These are phyloP conservation scores for Dryobota labecula DNA, from an alignment of 2,888 invertebrate species.

Conservation along the genomic window DNA sequence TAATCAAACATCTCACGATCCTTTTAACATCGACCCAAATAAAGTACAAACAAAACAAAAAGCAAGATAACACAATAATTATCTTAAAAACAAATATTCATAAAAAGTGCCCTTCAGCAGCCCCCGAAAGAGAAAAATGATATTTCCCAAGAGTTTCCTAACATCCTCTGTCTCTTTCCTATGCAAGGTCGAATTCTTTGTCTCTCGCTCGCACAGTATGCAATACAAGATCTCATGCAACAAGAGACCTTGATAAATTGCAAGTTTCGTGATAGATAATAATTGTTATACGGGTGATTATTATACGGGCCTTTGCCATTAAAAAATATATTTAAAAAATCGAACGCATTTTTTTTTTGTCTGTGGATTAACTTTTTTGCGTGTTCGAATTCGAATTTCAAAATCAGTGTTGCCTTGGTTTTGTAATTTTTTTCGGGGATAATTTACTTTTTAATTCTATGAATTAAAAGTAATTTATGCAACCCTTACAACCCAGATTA, in stretches of 20 bases:
- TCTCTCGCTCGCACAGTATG: slow-evolving; percentile 86
- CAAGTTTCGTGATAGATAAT: slow-evolving; percentile 90
- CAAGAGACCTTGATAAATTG: slow-evolving; percentile 89
- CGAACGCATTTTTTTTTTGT: slow-evolving; percentile 28
- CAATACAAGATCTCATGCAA: slow-evolving; percentile 89
- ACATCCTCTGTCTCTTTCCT: slow-evolving; percentile 82
- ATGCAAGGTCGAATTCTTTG: slow-evolving; percentile 82
- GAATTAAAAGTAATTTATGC: slow-evolving; percentile 45
- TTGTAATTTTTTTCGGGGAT: not conserved
- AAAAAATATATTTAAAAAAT: slow-evolving; percentile 65
- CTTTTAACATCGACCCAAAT: slow-evolving; percentile 82
- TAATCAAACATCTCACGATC: slow-evolving; percentile 67
- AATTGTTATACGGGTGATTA: slow-evolving; percentile 88
- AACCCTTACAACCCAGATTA: not conserved
- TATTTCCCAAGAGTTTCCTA: slow-evolving; percentile 90
- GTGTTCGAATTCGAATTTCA: slow-evolving; percentile 11
- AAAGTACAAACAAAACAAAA: slow-evolving; percentile 77
- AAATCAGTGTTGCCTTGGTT: slow-evolving; percentile 29
- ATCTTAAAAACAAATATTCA: slow-evolving; percentile 79
- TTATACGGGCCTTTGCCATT: slow-evolving; percentile 81
- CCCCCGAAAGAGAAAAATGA: slow-evolving; percentile 88
- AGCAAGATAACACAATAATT: slow-evolving; percentile 69
- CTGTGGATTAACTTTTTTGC: slow-evolving; percentile 24
- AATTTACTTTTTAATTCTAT: slow-evolving; percentile 33
- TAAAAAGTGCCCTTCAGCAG: slow-evolving; percentile 88